Evolutionary conservation across 2,797 vertebrate genomes (phyloP).

Genomic region (Chrosomus eos): DNA sequence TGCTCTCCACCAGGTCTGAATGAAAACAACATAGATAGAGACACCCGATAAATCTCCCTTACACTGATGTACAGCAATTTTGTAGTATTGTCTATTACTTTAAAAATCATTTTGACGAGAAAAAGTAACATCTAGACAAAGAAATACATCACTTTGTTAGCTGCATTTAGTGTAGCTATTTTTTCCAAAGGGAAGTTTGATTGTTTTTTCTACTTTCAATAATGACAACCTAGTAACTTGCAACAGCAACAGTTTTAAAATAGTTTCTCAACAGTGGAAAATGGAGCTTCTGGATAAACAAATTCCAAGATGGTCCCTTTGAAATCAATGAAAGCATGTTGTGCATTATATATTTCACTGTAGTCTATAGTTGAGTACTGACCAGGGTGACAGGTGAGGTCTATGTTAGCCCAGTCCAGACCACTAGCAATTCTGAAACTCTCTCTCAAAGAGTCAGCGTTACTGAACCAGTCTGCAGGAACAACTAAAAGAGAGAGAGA

Average conservation of each 20-base stretch:
- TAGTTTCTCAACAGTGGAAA: not conserved
- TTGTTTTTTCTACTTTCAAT: not conserved
- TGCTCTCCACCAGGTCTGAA: slow-evolving; percentile 92
- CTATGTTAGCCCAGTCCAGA: slow-evolving; percentile 96
- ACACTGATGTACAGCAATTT: not conserved
- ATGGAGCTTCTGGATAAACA: not conserved
- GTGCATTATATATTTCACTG: not conserved
- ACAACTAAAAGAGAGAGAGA: slow-evolving; percentile 74
- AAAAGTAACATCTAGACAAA: not conserved
- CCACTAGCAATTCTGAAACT: slow-evolving; percentile 95
- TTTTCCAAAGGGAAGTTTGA: not conserved
- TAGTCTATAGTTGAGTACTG: slow-evolving; percentile 56
- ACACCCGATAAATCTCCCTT: not conserved
- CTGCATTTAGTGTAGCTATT: not conserved
- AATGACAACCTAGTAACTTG: not conserved
- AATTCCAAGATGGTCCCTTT: not conserved
- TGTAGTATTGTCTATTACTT: not conserved
- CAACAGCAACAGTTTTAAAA: slow-evolving; percentile 1
- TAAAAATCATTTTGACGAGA: not conserved
- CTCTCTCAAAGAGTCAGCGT: slow-evolving; percentile 92
- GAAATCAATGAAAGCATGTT: not conserved
- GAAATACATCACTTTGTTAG: not conserved
- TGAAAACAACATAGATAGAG: slow-evolving; percentile 25
- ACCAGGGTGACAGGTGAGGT: slow-evolving; percentile 95
- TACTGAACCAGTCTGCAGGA: slow-evolving; percentile 93